phyloP scores from a whole-genome alignment of 2,888 invertebrate genomes.

The Athripsodes cinereus region DNA sequence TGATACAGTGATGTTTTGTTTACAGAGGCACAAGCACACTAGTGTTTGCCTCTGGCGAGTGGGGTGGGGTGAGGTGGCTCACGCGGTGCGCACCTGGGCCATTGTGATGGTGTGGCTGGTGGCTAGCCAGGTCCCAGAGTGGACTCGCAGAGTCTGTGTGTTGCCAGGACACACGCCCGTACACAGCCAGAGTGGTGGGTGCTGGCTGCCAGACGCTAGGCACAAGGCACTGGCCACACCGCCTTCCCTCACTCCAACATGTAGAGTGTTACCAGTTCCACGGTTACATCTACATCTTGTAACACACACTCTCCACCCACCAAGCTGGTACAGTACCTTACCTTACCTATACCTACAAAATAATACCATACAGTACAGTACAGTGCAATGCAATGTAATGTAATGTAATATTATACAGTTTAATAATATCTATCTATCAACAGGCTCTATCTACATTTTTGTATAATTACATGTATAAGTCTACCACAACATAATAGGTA shows the following conservation, averaged over 20 bases:
- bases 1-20: conserved; percentile 24
- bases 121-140: background rate
- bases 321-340: background rate
- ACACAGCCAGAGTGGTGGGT: background rate
- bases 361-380: background rate
- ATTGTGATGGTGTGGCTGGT: background rate
- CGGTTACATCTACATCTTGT: conserved; percentile 20
- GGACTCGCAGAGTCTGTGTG: background rate
- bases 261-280: conserved; percentile 18
- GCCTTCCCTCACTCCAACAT: conserved; percentile 21
- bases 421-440: too few relatives aligned
- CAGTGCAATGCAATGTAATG: too few relatives aligned
- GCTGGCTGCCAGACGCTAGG: conserved; percentile 4
- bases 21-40: conserved; percentile 28
- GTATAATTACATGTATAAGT: too few relatives aligned
- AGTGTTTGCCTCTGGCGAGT: conserved; percentile 25
- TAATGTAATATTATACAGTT: too few relatives aligned
- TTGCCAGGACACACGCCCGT: background rate
- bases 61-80: conserved; percentile 19
- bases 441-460: too few relatives aligned
- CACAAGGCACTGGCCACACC: conserved; percentile 22
- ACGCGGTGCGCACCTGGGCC: conserved; percentile 7
- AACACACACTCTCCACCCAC: background rate
- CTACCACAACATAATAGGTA: too few relatives aligned
- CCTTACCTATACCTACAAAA: background rate